Evolutionary conservation across 2,797 vertebrate genomes (phyloP).

Genomic region (Malacoctenus gilli): DNA sequence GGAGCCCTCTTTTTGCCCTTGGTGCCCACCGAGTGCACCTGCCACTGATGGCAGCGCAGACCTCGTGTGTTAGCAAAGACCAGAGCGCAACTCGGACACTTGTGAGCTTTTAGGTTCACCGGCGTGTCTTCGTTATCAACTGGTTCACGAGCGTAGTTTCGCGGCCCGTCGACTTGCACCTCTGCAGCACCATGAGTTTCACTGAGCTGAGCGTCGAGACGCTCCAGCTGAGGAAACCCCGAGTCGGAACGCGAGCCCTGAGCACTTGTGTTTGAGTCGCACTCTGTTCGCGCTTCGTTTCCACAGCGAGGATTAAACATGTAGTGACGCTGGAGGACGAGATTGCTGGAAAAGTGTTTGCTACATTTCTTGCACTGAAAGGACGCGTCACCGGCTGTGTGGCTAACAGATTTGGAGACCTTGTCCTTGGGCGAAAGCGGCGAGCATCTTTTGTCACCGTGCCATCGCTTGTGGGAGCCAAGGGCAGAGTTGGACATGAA

Average conservation of each 20-base stretch:
- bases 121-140: conserved; percentile 4
- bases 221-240: conserved; percentile 57
- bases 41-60: conserved; percentile 81
- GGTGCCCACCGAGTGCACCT: conserved; percentile 69
- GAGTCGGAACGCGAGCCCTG: conserved; percentile 41
- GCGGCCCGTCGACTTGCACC: conserved; percentile 10
- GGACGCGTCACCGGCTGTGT: too few relatives aligned
- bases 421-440: too few relatives aligned
- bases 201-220: conserved; percentile 57
- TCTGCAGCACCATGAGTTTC: conserved; percentile 21
- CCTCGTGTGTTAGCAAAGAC: conserved; percentile 77
- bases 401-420: too few relatives aligned
- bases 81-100: conserved; percentile 76
- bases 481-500: conserved; percentile 81
- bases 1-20: conserved; percentile 31
- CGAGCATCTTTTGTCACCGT: conserved; percentile 74
- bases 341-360: too few relatives aligned
- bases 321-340: conserved; percentile 70
- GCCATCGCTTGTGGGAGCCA: conserved; percentile 81
- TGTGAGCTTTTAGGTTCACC: conserved; percentile 52
- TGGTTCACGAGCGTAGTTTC: conserved; percentile 1
- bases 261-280: neutral
- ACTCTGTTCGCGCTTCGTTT: conserved; percentile 47
- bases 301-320: conserved; percentile 68
- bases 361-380: too few relatives aligned